phyloP scores from a whole-genome alignment of 2,797 vertebrate genomes.

The Hemibagrus guttatus region DNA sequence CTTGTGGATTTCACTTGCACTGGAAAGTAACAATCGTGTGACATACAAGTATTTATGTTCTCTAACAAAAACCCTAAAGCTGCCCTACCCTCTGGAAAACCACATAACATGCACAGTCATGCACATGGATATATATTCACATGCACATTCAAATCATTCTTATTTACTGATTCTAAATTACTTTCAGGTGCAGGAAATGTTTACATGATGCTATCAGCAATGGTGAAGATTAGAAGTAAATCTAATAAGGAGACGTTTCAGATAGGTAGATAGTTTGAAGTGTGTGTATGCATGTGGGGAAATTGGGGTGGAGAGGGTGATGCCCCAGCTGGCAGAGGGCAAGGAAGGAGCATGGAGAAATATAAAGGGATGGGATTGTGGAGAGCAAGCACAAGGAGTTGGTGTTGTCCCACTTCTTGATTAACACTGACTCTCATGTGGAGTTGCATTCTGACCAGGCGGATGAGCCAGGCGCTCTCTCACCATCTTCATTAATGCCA shows the following conservation, averaged over 20 bases:
- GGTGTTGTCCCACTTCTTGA: conserved; percentile 2
- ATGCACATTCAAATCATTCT: neutral
- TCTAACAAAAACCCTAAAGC: conserved; percentile 42
- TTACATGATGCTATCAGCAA: neutral
- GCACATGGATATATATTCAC: neutral
- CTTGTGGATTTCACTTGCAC: conserved; percentile 57
- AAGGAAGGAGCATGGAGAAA: neutral
- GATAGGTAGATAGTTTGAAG: neutral
- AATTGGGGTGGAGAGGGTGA: neutral
- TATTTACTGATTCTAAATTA: neutral
- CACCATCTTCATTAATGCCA: conserved; percentile 45
- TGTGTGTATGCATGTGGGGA: neutral
- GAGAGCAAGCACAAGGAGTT: neutral
- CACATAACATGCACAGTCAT: conserved; percentile 12
- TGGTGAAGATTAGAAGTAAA: neutral
- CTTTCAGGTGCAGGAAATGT: neutral
- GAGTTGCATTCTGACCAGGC: conserved; percentile 29
- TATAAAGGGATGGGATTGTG: neutral
- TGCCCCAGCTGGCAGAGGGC: neutral
- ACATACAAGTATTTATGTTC: conserved; percentile 56
- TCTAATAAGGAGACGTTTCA: neutral
- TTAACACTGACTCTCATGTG: conserved; percentile 16
- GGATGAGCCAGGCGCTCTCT: conserved; percentile 33
- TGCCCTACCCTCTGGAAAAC: conserved; percentile 34
- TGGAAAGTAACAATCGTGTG: conserved; percentile 61